phyloP scores from a whole-genome alignment of 1,140 invertebrate species.

The Sminthurides bifidus region DNA sequence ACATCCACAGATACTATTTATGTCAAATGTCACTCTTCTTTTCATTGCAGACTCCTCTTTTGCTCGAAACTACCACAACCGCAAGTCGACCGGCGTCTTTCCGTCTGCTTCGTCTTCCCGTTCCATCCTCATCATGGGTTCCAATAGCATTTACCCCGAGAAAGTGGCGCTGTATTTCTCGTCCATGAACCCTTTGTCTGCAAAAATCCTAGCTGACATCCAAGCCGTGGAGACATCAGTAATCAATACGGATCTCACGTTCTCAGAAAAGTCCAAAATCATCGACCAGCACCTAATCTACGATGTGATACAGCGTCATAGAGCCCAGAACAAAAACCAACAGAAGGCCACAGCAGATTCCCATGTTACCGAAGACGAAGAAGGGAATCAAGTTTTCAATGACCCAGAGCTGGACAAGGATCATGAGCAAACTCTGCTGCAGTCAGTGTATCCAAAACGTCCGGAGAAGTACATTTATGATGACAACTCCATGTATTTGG shows the following conservation, averaged over 20 bases:
- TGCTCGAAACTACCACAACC: no score
- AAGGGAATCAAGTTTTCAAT: conserved; percentile 7
- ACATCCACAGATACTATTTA: no score
- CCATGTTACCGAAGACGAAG: not conserved
- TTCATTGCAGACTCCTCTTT: no score
- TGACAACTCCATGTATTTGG: conserved; percentile 23
- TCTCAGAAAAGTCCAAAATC: conserved; percentile 25
- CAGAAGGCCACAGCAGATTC: not conserved
- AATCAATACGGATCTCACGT: conserved; percentile 7
- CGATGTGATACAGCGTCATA: conserved; percentile 15
- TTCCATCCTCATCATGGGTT: no score
- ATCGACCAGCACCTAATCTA: conserved; percentile 28
- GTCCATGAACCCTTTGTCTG: conserved; percentile 25
- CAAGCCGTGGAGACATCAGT: conserved; percentile 18
- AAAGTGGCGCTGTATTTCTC: conserved; percentile 27
- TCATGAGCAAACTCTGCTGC: conserved; percentile 16
- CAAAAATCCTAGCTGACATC: conserved; percentile 27
- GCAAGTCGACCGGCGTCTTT: no score
- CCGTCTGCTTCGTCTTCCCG: no score
- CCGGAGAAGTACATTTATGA: conserved; percentile 28
- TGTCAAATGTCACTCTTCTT: no score
- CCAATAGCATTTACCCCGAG: conserved; percentile 18
- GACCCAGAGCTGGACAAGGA: conserved; percentile 17
- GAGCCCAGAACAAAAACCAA: not conserved
- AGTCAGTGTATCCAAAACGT: conserved; percentile 21